Evolutionary conservation across 1,140 invertebrate species (phyloP), one percentile per base, ranked within the genome.

Genomic region (Brachionus rubens): DNA sequence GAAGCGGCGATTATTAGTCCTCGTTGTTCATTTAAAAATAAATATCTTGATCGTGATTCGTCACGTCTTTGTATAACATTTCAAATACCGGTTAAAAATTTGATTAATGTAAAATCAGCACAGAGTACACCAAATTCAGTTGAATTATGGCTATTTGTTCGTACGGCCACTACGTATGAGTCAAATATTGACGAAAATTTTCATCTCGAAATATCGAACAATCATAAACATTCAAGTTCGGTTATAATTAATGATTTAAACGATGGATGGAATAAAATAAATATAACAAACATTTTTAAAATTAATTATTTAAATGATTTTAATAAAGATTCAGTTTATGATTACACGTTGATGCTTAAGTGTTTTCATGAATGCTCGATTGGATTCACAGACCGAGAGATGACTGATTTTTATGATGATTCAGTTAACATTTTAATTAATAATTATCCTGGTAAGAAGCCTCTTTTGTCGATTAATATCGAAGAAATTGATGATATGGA

Each of bases 201-300:
- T 26, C 36, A 41, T 24, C n/a, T 65, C 12, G 59, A 65, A 43
- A 43, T 65, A 6, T 43, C 19, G 12, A 41, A 28, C n/a, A 19
- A 43, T 0, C 16, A 65, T 1, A 26, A 41, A 2, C n/a, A 21
- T 3, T 41, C 10, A 9, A 36, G 6, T 36, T 33, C 40, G 10
- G n/a, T n/a, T 14, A 28, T 24, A 46, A 65, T 41, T 24, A 24
- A 62, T 40, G 36, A 30, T n/a, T 16, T 67, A 12, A 43, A 26
- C 26, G 26, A 72, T 24, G 68, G 68, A 5, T 72, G 68, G 68
- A 72, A 72, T 24, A 72, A 21, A 19, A 48, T 72, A 16, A n/a
- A 65, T 24, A 65, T 65, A 0, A 43, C 19, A 10, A 50, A 72
- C 12, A 24, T 72, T n/a, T 50, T 72, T 21, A 72, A 72, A 54